These are phyloP conservation scores for Brachyalestes nurse DNA, from an alignment of 2,797 vertebrate species.

Conservation along the genomic window DNA sequence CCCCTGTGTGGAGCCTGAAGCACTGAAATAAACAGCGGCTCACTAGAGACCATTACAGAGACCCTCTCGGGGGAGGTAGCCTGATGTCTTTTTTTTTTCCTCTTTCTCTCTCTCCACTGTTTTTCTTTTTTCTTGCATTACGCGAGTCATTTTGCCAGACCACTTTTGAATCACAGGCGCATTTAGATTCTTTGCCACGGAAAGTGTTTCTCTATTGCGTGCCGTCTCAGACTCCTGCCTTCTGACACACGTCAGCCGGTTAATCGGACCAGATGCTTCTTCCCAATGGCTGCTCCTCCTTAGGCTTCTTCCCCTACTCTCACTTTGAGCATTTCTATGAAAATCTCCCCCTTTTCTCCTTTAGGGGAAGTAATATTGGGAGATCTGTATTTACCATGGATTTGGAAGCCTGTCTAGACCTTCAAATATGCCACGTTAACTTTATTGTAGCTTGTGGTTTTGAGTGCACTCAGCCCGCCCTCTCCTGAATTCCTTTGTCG, in stretches of 20 bases:
- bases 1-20: neutral
- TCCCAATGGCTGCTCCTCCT: neutral
- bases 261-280: neutral
- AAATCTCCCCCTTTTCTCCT: neutral
- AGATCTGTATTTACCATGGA: slow-evolving; percentile 2
- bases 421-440: slow-evolving; percentile 23
- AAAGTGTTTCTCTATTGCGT: slow-evolving; percentile 7
- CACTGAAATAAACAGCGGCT: slow-evolving; percentile 7
- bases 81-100: neutral
- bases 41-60: slow-evolving; percentile 8
- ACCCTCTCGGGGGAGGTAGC: neutral
- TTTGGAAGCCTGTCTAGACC: slow-evolving; percentile 31
- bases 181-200: neutral
- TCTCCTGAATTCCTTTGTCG: slow-evolving; percentile 6
- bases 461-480: neutral
- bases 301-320: neutral
- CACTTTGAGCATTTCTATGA: neutral
- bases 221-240: neutral
- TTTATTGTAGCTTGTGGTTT: slow-evolving; percentile 49
- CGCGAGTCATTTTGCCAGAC: slow-evolving; percentile 11
- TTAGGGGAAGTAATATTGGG: slow-evolving; percentile 9
- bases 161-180: neutral
- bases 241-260: slow-evolving; percentile 7
- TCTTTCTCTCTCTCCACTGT: no score
- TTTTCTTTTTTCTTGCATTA: neutral